phyloP scores from a whole-genome alignment of 2,113 vertebrate species.

The Centropristis striata region DNA sequence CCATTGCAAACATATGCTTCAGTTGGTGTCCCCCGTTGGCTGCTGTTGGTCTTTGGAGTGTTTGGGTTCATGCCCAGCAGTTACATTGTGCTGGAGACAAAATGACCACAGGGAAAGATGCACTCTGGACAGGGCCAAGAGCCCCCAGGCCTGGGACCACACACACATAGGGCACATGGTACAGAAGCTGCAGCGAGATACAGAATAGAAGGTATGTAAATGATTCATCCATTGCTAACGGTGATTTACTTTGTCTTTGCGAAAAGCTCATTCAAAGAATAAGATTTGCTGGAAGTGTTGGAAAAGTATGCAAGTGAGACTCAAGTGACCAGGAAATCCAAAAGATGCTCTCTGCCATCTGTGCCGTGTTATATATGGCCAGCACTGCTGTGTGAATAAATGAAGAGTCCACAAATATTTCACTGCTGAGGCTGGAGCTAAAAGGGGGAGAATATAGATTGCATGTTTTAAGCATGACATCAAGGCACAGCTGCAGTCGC shows the following conservation, averaged over 20 bases:
- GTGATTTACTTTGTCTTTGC: constrained; percentile 38
- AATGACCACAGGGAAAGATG: constrained; percentile 74
- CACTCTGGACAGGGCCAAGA: constrained; percentile 62
- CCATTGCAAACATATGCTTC: constrained; percentile 67
- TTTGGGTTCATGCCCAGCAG: constrained; percentile 76
- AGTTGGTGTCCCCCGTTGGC: constrained; percentile 61
- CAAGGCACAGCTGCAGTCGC: constrained; percentile 67
- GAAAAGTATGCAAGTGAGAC: constrained; percentile 35
- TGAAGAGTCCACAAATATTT: constrained; percentile 23
- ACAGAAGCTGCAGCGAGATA: constrained; percentile 20
- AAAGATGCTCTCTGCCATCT: constrained; percentile 63
- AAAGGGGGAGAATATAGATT: constrained; percentile 31
- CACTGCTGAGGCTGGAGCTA: constrained; percentile 33
- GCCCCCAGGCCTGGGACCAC: constrained; percentile 62
- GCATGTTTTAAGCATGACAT: constrained; percentile 70
- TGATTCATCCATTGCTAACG: constrained; percentile 36
- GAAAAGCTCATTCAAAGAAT: constrained; percentile 29
- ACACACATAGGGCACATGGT: constrained; percentile 46
- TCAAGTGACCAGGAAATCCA: constrained; percentile 53
- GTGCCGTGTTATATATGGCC: constrained; percentile 36
- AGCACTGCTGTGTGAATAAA: constrained; percentile 37
- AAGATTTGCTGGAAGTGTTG: constrained; percentile 23
- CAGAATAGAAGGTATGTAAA: constrained; percentile 51
- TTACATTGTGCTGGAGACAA: constrained; percentile 71
- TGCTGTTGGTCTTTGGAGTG: constrained; percentile 64